A percentile compares a stretch with the other conserved stretches of the same genome.
These are phyloP conservation scores for Hemiscyllium ocellatum DNA, from an alignment of 2,113 vertebrate genomes.

Conservation along the genomic window DNA sequence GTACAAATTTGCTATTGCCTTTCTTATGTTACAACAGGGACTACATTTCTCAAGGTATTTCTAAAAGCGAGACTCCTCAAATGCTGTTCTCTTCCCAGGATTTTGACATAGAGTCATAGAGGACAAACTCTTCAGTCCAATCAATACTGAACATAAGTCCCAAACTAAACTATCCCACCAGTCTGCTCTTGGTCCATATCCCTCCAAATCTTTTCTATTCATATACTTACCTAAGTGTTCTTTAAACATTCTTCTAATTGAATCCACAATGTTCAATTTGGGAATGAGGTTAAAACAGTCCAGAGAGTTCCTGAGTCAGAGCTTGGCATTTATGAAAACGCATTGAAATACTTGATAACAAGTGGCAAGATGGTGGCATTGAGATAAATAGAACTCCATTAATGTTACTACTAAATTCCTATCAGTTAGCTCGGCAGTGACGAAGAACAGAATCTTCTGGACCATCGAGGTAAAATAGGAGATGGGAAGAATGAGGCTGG, in stretches of 20 bases:
- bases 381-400: neutral
- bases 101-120: too few species aligned
- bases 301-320: neutral
- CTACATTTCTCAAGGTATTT: neutral
- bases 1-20: neutral
- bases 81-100: neutral
- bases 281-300: neutral
- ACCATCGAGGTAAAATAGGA: too few species aligned
- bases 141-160: too few species aligned
- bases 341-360: neutral
- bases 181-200: too few species aligned
- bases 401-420: neutral
- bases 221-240: too few species aligned
- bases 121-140: too few species aligned
- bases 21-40: neutral
- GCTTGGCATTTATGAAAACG: neutral
- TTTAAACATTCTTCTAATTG: too few species aligned
- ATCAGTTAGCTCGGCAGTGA: neutral
- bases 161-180: too few species aligned
- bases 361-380: neutral
- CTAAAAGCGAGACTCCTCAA: neutral
- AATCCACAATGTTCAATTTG: neutral
- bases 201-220: too few species aligned
- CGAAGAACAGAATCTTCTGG: too few species aligned
- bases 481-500: too few species aligned